A percentile compares a stretch with the other conserved stretches of the same genome.
These are phyloP conservation scores for Drosophila micromelanica DNA, from an alignment of 1,140 invertebrate species.

Conservation along the genomic window DNA sequence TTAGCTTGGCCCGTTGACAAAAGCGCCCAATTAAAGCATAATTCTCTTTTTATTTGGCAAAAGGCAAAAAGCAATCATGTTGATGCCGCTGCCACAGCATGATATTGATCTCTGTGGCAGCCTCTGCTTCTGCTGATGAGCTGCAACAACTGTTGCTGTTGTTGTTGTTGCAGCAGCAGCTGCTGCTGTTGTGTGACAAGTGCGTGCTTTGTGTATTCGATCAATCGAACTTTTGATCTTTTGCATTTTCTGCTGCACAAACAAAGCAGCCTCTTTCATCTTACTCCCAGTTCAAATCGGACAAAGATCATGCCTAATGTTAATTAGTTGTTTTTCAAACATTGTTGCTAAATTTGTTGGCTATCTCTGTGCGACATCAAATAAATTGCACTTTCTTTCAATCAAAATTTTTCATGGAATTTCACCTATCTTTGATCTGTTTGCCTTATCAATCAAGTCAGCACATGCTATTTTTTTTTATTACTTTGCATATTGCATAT, in stretches of 20 bases:
- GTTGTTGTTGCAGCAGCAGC: background rate
- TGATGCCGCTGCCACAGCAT: conserved; percentile 15
- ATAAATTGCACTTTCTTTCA: background rate
- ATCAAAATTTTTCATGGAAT: background rate
- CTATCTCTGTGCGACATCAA: conserved; percentile 2
- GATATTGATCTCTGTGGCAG: conserved; percentile 27
- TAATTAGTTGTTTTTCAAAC: conserved; percentile 8
- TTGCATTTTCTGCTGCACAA: conserved; percentile 5
- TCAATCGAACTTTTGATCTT: conserved; percentile 26
- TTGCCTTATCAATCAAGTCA: background rate
- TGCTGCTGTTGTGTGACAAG: conserved; percentile 23
- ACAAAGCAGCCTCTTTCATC: conserved; percentile 25
- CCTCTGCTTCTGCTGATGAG: conserved; percentile 4
- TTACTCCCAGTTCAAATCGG: background rate
- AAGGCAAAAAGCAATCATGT: conserved; percentile 16
- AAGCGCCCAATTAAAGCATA: conserved; percentile 68
- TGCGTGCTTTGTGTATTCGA: conserved; percentile 30
- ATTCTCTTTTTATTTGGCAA: conserved; percentile 40
- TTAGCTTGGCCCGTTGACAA: conserved; percentile 39
- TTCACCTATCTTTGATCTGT: background rate
- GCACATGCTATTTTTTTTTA: too few relatives aligned
- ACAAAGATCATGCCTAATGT: conserved; percentile 10
- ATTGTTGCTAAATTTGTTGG: background rate
- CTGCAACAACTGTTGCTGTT: background rate
- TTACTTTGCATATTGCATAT: too few relatives aligned